Evolutionary conservation across 2,113 vertebrate genomes (phyloP).

Genomic region (Gasterosteus nipponicus): DNA sequence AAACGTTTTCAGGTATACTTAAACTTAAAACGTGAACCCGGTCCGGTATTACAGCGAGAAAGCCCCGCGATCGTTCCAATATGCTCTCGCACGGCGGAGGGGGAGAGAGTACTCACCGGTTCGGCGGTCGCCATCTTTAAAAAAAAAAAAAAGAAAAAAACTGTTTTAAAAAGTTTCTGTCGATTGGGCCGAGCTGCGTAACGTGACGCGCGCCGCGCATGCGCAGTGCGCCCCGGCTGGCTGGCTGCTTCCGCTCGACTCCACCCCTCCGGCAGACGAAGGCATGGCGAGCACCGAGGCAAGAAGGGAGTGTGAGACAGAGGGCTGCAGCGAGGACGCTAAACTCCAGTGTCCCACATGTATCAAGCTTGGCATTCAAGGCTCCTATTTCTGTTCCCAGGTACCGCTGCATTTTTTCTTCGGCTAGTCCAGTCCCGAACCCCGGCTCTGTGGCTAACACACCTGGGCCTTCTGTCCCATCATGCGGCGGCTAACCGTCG

Average conservation of each 20-base stretch:
- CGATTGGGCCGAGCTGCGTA: slow-evolving; percentile 57
- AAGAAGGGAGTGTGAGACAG: slow-evolving; percentile 92
- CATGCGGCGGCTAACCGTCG: slow-evolving; percentile 70
- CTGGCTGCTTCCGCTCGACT: slow-evolving; percentile 40
- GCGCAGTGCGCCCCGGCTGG: slow-evolving; percentile 42
- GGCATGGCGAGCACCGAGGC: slow-evolving; percentile 95
- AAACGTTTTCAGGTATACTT: not conserved
- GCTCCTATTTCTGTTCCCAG: slow-evolving; percentile 99
- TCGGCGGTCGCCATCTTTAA: slow-evolving; percentile 98
- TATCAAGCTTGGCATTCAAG: slow-evolving; percentile 96
- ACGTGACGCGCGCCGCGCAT: slow-evolving; percentile 61
- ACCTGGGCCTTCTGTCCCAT: slow-evolving; percentile 45
- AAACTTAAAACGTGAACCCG: not conserved
- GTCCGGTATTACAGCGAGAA: not conserved
- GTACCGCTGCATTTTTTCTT: slow-evolving; percentile 71
- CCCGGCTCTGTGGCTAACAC: not conserved
- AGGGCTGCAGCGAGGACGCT: slow-evolving; percentile 90
- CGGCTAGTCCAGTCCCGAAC: not conserved
- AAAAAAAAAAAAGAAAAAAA: slow-evolving; percentile 90
- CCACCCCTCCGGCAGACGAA: slow-evolving; percentile 74
- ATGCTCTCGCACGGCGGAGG: slow-evolving; percentile 20
- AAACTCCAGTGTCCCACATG: slow-evolving; percentile 98
- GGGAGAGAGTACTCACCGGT: slow-evolving; percentile 88
- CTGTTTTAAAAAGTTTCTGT: slow-evolving; percentile 76
- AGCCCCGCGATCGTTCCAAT: slow-evolving; percentile 32